Percentiles rank a stretch among this genome's conserved stretches.
These are phyloP conservation scores for Tetragnatha montana DNA, from an alignment of 2,888 invertebrate genomes.

Conservation along the genomic window DNA sequence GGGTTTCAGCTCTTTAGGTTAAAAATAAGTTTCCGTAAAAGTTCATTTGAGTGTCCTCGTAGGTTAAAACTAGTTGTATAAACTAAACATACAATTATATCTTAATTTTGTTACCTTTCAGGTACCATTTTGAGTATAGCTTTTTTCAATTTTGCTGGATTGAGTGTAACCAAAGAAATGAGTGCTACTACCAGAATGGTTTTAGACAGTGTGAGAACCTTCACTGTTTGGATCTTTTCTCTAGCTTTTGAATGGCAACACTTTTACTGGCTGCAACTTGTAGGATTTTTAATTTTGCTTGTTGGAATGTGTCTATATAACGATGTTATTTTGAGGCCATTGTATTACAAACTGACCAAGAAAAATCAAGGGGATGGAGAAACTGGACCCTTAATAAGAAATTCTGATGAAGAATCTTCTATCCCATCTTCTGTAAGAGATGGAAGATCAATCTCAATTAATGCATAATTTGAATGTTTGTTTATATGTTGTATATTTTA, in stretches of 20 bases:
- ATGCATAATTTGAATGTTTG: conserved; percentile 31
- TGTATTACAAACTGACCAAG: conserved; percentile 14
- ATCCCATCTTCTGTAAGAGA: conserved; percentile 2
- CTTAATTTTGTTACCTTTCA: conserved; percentile 75
- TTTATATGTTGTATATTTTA: conserved; percentile 29
- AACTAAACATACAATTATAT: not conserved
- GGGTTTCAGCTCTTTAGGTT: too few species aligned
- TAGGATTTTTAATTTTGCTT: conserved; percentile 87
- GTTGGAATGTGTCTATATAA: conserved; percentile 91
- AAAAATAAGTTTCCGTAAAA: too few species aligned
- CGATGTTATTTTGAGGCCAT: conserved; percentile 76
- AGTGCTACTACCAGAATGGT: conserved; percentile 94
- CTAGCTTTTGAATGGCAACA: conserved; percentile 85
- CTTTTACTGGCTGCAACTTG: conserved; percentile 86
- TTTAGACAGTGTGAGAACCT: conserved; percentile 89
- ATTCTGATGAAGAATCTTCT: conserved; percentile 57
- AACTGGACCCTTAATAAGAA: conserved; percentile 45
- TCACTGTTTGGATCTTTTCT: conserved; percentile 92
- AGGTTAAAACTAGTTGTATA: too few species aligned
- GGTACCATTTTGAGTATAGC: conserved; percentile 91
- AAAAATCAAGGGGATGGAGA: conserved; percentile 9
- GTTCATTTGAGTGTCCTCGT: too few species aligned
- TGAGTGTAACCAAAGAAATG: conserved; percentile 93
- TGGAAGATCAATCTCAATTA: conserved; percentile 33
- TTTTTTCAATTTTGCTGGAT: conserved; percentile 93